Conservation (phyloP, 2,888 invertebrate genomes). For the Erpobdella octoculata region DNA sequence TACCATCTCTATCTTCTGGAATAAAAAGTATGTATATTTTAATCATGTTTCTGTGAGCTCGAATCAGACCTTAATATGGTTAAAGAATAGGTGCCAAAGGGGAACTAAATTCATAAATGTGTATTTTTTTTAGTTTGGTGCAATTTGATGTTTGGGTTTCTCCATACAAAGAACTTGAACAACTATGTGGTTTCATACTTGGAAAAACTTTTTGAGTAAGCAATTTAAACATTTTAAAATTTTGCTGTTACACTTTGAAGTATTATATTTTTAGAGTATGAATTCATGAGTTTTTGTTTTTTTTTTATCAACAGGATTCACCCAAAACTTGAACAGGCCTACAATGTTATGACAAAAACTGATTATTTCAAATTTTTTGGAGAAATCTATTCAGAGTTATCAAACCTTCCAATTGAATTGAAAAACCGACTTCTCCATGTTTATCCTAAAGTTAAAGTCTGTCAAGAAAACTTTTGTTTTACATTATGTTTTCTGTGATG, state of each 20-base stretch:
- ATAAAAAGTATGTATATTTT: constrained; percentile 51
- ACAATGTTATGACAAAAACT: constrained; percentile 44
- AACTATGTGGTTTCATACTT: constrained; percentile 49
- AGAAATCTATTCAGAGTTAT: constrained; percentile 42
- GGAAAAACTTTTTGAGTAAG: constrained; percentile 47
- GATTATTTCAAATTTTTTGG: constrained; percentile 51
- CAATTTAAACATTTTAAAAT: background rate
- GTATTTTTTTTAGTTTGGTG: constrained; percentile 49
- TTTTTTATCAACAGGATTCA: no score
- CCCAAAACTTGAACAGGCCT: constrained; percentile 40
- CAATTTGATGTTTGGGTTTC: constrained; percentile 50
- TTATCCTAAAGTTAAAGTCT: constrained; percentile 50
- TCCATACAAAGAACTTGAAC: constrained; percentile 46
- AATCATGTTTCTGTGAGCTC: no score
- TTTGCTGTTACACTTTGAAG: background rate
- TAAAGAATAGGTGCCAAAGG: no score
- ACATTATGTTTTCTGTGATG: background rate
- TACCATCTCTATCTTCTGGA: constrained; percentile 46
- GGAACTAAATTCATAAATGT: no score
- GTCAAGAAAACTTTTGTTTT: background rate
- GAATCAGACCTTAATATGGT: no score
- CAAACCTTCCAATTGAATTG: constrained; percentile 42
- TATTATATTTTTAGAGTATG: background rate
- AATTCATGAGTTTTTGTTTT: no score
- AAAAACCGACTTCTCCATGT: constrained; percentile 46